Base-by-base conservation (phyloP, 2,888 invertebrate genomes). In the Netelia virgata region DNA sequence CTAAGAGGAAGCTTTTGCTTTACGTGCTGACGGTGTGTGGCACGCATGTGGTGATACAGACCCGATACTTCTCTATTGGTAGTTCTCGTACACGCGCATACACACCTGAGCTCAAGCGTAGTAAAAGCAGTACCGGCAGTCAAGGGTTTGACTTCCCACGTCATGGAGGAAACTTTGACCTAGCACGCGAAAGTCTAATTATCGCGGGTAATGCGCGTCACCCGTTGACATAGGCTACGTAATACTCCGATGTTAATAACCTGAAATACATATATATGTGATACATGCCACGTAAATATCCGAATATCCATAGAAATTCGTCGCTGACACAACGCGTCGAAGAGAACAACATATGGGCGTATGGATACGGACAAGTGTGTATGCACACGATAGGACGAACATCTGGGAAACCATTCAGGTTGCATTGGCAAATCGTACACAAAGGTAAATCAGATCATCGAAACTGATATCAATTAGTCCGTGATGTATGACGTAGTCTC, bases 381-480 rank as follows among this genome's bases (percentile, higher is more conserved):
- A 63, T 41, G 20, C 3, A 53, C 43, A 8, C 18, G 59, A 43
- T 70, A 55, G 43, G 69, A 18, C 61, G 53, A 50, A n/a, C n/a
- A 50, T 23, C 28, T 63, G 36, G 61, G 55, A 55, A 63, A 59
- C 63, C 16, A 61, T 61, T 73, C 59, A 41, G 59, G 61, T 23
- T 66, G 23, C 10, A 74, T 63, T 53, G 68, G 43, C 55, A 28
- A 43, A 74, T 83, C 69, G 6, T 6, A 63, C 53, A 43, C 53
- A 20, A 55, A 55, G 47, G 53, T 78, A 74, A 55, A 59, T 43
- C 50, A 70, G 69, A 83, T 83, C 69, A 83, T 83, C 79, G 72
- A 66, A 86, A 81, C 85, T 73, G 68, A 84, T 88, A 90, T 88
- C 89, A 89, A 90, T 90, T 89, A 89, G 84, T 84, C 84, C 80